Evolutionary conservation across 2,888 invertebrate genomes (phyloP).

Genomic region (Drosophila maculinotata): DNA sequence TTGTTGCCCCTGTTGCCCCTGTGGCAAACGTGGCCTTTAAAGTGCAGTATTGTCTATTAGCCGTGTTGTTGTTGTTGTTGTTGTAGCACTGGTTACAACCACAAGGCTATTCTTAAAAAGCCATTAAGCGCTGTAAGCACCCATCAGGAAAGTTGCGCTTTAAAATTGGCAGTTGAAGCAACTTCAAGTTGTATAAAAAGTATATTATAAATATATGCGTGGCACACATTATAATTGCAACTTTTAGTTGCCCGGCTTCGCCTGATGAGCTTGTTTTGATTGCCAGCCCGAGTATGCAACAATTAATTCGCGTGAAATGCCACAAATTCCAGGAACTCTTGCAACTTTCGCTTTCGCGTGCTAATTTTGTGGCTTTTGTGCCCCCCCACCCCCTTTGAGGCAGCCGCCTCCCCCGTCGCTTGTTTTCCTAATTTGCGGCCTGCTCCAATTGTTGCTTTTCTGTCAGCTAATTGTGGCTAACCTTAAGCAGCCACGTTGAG

Average conservation of each 20-base stretch:
- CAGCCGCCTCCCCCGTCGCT: neutral
- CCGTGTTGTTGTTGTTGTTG: too few relatives aligned
- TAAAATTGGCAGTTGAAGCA: constrained; percentile 16
- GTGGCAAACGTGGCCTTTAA: neutral
- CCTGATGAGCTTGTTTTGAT: constrained; percentile 43
- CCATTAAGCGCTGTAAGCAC: constrained; percentile 15
- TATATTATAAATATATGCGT: neutral
- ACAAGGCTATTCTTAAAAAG: constrained; percentile 52
- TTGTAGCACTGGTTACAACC: too few relatives aligned
- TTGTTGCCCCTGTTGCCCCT: neutral
- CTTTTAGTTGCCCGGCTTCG: constrained; percentile 18
- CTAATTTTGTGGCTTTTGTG: constrained; percentile 26
- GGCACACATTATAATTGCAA: neutral
- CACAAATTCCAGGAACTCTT: constrained; percentile 16
- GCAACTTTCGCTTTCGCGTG: constrained; percentile 14
- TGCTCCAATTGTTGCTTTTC: constrained; percentile 43
- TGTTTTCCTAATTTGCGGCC: constrained; percentile 42
- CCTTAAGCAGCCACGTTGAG: constrained; percentile 28
- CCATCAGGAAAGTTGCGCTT: constrained; percentile 6
- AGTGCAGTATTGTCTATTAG: too few relatives aligned
- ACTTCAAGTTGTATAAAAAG: neutral
- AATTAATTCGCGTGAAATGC: constrained; percentile 65
- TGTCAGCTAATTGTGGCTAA: constrained; percentile 49
- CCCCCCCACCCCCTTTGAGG: constrained; percentile 3
- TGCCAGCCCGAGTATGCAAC: constrained; percentile 57